Evolutionary conservation across 2,888 invertebrate genomes (phyloP).

Genomic region (Cylloceria caligata): DNA sequence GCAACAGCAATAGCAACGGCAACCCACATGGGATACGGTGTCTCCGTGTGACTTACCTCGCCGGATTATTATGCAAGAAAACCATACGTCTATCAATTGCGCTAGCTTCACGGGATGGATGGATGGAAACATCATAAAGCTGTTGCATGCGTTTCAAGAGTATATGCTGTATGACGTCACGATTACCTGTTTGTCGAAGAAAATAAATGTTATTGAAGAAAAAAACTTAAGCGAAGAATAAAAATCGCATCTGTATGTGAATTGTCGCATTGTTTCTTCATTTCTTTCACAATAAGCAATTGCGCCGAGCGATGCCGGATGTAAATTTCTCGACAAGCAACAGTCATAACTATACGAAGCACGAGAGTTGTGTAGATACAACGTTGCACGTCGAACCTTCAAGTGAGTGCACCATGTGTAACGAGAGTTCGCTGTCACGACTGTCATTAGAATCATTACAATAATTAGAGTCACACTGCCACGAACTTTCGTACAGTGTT

Average conservation of each 20-base stretch:
- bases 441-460: slow-evolving; percentile 61
- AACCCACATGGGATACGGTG: neutral
- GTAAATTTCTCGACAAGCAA: slow-evolving; percentile 22
- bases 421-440: slow-evolving; percentile 34
- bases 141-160: neutral
- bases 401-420: slow-evolving; percentile 38
- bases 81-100: slow-evolving; percentile 1
- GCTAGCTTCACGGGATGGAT: neutral
- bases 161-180: neutral
- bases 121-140: neutral
- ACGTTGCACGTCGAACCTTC: neutral
- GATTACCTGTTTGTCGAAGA: slow-evolving; percentile 10
- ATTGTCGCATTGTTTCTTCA: neutral
- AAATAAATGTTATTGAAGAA: neutral
- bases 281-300: slow-evolving; percentile 12
- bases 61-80: slow-evolving; percentile 26
- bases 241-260: slow-evolving; percentile 9
- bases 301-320: neutral
- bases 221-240: neutral
- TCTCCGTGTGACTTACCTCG: neutral
- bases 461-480: slow-evolving; percentile 53
- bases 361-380: neutral
- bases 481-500: slow-evolving; percentile 45
- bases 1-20: slow-evolving; percentile 1
- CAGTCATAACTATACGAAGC: neutral